phyloP scores from a whole-genome alignment of 1,140 invertebrate genomes.

The Gyrodactylus salaris region DNA sequence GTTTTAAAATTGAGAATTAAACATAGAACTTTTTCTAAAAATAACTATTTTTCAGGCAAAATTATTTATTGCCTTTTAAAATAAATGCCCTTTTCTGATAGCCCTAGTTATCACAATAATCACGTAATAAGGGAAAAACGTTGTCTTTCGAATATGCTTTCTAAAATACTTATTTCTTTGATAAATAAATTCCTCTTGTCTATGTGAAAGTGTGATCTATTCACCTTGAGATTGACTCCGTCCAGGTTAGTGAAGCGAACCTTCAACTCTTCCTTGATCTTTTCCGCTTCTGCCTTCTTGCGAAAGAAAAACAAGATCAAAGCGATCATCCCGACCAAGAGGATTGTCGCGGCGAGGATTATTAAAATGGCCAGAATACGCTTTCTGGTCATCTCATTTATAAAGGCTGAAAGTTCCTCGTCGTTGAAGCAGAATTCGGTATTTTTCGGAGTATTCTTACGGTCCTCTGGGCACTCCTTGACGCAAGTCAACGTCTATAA shows the following conservation, averaged over 20 bases:
- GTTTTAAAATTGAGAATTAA: too few species aligned
- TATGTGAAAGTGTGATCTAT: too few species aligned
- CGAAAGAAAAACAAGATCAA: neutral
- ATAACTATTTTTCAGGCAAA: too few species aligned
- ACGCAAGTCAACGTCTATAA: neutral
- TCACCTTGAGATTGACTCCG: too few species aligned
- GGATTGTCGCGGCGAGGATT: neutral
- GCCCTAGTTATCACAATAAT: too few species aligned
- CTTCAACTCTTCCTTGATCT: neutral
- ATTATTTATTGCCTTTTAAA: too few species aligned
- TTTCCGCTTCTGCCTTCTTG: neutral
- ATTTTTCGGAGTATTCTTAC: neutral
- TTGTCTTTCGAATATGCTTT: too few species aligned
- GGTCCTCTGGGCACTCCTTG: neutral
- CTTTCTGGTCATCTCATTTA: neutral
- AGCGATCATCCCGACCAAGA: neutral
- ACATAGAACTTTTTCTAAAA: too few species aligned
- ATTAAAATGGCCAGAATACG: neutral
- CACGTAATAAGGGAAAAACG: too few species aligned
- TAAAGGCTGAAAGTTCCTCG: neutral
- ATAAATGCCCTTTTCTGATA: too few species aligned
- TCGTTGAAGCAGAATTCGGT: neutral
- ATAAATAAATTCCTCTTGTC: too few species aligned
- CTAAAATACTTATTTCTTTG: too few species aligned
- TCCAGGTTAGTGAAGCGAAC: neutral